Evolutionary conservation across 2,113 vertebrate genomes (phyloP).

Genomic region (Grammomys dolichurus): DNA sequence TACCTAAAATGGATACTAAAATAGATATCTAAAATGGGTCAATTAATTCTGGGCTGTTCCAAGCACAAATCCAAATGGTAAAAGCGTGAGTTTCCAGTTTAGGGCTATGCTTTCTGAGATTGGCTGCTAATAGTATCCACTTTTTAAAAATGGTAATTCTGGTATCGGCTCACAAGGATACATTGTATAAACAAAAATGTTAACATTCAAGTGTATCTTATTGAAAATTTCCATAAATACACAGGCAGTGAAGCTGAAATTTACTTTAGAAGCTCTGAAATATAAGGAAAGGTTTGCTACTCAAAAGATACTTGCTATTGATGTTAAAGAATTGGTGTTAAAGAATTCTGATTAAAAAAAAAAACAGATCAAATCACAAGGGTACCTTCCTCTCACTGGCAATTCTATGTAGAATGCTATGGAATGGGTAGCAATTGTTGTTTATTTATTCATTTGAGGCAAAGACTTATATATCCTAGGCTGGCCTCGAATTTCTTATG

Average conservation of each 20-base stretch:
- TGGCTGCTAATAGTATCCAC: background rate
- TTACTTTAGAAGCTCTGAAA: constrained; percentile 46
- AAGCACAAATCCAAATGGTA: constrained; percentile 37
- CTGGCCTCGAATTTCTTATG: background rate
- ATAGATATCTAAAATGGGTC: constrained; percentile 17
- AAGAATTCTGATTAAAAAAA: constrained; percentile 1
- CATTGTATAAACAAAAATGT: background rate
- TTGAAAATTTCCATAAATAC: background rate
- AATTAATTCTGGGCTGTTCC: background rate
- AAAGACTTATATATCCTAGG: background rate
- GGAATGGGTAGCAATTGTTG: background rate
- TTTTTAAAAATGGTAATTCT: background rate
- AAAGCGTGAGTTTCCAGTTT: background rate
- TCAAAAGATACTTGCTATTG: constrained; percentile 14
- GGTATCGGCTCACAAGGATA: constrained; percentile 31
- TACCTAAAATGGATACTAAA: constrained; percentile 24
- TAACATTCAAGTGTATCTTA: constrained; percentile 31
- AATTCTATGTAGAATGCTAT: background rate
- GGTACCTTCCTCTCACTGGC: background rate
- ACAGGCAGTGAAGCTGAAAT: background rate
- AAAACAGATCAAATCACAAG: background rate
- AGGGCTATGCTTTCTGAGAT: background rate
- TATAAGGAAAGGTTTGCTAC: background rate
- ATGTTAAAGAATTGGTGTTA: background rate
- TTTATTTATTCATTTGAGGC: background rate